Percentiles rank a stretch among this genome's conserved stretches.
Evolutionary conservation across 35 echinoderm and acorn worm genomes (phyloP).

Genomic region (Ophioderma brevispina): DNA sequence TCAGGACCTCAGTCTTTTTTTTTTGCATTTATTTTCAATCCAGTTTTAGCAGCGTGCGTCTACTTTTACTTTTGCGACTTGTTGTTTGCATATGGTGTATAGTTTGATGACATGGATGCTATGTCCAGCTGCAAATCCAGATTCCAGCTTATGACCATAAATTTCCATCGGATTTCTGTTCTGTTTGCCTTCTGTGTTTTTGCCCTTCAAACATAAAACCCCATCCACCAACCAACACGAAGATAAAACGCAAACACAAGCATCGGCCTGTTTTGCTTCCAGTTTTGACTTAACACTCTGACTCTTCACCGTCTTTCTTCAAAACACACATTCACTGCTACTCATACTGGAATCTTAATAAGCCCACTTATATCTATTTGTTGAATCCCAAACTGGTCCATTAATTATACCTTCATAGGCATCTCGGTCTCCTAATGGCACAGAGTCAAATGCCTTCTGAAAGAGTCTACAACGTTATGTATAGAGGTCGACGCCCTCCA

Average conservation of each 20-base stretch:
- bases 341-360: neutral
- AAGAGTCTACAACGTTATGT: conserved; percentile 60
- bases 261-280: too few relatives aligned
- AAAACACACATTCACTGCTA: neutral
- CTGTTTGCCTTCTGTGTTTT: too few relatives aligned
- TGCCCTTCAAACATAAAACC: too few relatives aligned
- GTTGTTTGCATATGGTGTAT: neutral
- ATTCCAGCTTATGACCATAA: neutral
- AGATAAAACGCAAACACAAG: too few relatives aligned
- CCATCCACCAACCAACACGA: too few relatives aligned
- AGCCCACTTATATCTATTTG: neutral
- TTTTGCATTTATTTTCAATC: too few relatives aligned
- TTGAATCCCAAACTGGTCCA: conserved; percentile 36
- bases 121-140: conserved; percentile 10
- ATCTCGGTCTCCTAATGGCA: conserved; percentile 24
- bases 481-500: neutral
- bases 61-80: neutral
- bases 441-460: conserved; percentile 47
- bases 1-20: too few relatives aligned
- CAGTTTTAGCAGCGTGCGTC: too few relatives aligned
- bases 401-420: conserved; percentile 4
- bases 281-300: too few relatives aligned
- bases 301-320: neutral
- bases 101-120: neutral
- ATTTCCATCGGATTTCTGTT: too few relatives aligned